A percentile compares a stretch with the other conserved stretches of the same genome.
Conservation (phyloP, 2,113 vertebrate genomes). For the Ochotona curzoniae region DNA sequence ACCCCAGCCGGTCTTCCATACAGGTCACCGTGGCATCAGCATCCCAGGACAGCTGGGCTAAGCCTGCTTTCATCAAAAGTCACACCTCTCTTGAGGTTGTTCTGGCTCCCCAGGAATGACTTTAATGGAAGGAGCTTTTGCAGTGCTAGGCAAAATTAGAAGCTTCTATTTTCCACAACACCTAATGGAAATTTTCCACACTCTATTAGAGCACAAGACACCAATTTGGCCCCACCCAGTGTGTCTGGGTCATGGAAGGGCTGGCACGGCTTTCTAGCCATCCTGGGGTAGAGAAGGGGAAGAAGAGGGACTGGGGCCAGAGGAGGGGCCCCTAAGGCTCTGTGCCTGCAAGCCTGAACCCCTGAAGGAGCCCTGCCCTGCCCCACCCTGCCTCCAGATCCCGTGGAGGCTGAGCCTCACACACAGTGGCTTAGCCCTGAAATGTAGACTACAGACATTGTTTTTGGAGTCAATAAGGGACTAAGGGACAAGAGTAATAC, state of each 20-base stretch:
- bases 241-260: not conserved
- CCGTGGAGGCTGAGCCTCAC: not conserved
- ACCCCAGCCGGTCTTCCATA: not conserved
- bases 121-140: conserved; percentile 73
- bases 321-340: not conserved
- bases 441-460: not conserved
- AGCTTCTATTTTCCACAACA: conserved; percentile 46
- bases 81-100: conserved; percentile 37
- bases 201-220: not conserved
- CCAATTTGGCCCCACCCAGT: not conserved
- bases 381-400: not conserved
- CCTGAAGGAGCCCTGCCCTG: too few relatives aligned
- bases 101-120: conserved; percentile 47
- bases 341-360: too few relatives aligned
- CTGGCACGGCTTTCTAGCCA: not conserved
- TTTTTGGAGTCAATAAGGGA: not conserved
- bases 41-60: not conserved
- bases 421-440: not conserved
- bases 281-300: not conserved
- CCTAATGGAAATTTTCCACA: conserved; percentile 42
- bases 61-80: conserved; percentile 42
- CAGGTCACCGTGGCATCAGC: not conserved
- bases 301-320: not conserved
- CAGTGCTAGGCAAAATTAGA: conserved; percentile 67
- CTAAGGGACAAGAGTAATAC: not conserved